Percentiles rank a stretch among this genome's conserved stretches.
Conservation (phyloP, 2,113 vertebrate species). For the Mormyrus iriodes region DNA sequence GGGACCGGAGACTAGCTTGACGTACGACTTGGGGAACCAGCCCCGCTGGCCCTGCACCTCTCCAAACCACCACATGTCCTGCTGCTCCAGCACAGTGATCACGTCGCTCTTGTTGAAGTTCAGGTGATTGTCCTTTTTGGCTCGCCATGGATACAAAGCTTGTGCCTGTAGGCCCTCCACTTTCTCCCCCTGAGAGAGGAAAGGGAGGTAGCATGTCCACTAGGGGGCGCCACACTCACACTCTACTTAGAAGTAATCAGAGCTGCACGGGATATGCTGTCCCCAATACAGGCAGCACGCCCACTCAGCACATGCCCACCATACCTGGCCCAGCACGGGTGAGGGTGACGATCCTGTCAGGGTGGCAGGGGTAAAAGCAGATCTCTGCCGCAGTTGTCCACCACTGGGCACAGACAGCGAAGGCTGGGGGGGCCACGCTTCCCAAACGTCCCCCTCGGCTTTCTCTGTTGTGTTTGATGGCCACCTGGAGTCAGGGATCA, state of each 20-base stretch:
- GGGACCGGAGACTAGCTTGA: constrained; percentile 92
- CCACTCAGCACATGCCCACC: not conserved
- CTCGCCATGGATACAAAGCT: constrained; percentile 94
- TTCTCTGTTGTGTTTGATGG: constrained; percentile 74
- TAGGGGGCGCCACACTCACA: not conserved
- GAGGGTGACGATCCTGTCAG: constrained; percentile 92
- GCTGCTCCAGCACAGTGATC: constrained; percentile 94
- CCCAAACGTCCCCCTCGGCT: constrained; percentile 83
- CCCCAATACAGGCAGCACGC: not conserved
- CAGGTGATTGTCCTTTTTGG: constrained; percentile 97
- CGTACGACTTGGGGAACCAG: constrained; percentile 98
- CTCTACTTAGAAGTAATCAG: not conserved
- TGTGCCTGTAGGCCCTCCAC: constrained; percentile 95
- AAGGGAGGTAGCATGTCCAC: not conserved
- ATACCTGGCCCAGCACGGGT: constrained; percentile 91
- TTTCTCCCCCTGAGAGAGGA: constrained; percentile 77
- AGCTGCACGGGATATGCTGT: not conserved
- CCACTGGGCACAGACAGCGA: constrained; percentile 83
- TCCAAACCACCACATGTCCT: constrained; percentile 99
- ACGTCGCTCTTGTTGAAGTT: constrained; percentile 98
- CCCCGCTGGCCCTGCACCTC: constrained; percentile 96
- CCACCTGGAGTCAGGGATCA: constrained; percentile 65
- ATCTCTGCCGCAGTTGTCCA: constrained; percentile 83
- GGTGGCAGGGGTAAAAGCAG: constrained; percentile 90
- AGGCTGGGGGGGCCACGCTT: constrained; percentile 87